These are phyloP conservation scores for Lepidurus apus DNA, from an alignment of 1,140 invertebrate species.

Conservation along the genomic window DNA sequence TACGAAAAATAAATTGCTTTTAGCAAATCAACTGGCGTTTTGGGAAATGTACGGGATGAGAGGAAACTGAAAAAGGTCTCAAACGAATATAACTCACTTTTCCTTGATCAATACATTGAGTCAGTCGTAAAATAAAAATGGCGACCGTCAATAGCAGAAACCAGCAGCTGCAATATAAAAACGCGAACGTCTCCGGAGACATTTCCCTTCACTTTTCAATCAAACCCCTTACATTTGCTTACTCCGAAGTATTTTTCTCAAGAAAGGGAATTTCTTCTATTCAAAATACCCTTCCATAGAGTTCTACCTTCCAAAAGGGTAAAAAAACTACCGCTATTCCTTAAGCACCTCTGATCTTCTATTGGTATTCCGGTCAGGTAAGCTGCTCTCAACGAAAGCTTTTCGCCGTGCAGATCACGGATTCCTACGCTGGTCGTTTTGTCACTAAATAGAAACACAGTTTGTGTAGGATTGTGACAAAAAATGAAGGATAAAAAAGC, in stretches of 20 bases:
- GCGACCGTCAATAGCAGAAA: neutral
- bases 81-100: too few relatives aligned
- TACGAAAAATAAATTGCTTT: too few relatives aligned
- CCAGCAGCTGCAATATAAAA: neutral
- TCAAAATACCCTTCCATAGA: neutral
- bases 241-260: neutral
- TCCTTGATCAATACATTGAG: too few relatives aligned
- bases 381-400: neutral
- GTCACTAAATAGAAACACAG: slow-evolving; percentile 5
- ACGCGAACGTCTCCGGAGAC: neutral
- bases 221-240: neutral
- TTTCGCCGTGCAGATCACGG: slow-evolving; percentile 3
- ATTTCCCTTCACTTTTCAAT: neutral
- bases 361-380: neutral
- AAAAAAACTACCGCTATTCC: neutral
- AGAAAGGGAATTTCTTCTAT: neutral
- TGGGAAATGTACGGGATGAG: too few relatives aligned
- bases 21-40: too few relatives aligned
- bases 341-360: neutral
- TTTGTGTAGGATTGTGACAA: neutral
- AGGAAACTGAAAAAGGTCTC: too few relatives aligned
- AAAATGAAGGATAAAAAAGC: neutral
- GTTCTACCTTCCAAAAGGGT: neutral
- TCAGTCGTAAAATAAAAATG: neutral
- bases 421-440: neutral